Conservation (phyloP, 1,140 invertebrate genomes). For the Formica exsecta region DNA sequence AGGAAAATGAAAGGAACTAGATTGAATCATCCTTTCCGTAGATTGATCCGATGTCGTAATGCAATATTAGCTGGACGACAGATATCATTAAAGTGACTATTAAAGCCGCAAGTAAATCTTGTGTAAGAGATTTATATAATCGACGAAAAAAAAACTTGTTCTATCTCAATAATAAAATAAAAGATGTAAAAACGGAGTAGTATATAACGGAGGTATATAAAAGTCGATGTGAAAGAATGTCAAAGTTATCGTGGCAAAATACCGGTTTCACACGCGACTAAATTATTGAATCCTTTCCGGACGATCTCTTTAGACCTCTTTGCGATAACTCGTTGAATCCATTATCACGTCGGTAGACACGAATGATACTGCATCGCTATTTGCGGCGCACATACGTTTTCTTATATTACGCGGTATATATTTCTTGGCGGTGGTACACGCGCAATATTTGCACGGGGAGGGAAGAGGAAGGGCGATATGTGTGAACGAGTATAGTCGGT, state of each 20-base stretch:
- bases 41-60: slow-evolving; percentile 34
- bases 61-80: neutral
- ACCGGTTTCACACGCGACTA: neutral
- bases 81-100: slow-evolving; percentile 28
- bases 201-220: neutral
- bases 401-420: slow-evolving; percentile 55
- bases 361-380: slow-evolving; percentile 1
- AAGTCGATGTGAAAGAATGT: neutral
- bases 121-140: slow-evolving; percentile 3
- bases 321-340: slow-evolving; percentile 50
- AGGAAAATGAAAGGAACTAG: slow-evolving; percentile 52
- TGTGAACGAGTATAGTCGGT: slow-evolving; percentile 34
- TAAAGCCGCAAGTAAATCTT: slow-evolving; percentile 29
- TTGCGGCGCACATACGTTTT: slow-evolving; percentile 35
- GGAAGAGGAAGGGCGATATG: slow-evolving; percentile 7
- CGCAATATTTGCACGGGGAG: slow-evolving; percentile 49
- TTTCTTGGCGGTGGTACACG: slow-evolving; percentile 45
- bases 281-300: neutral
- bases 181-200: neutral
- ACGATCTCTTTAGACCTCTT: slow-evolving; percentile 2
- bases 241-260: slow-evolving; percentile 12
- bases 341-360: slow-evolving; percentile 46
- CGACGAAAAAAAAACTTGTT: slow-evolving; percentile 20
- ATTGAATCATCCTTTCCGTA: slow-evolving; percentile 48
- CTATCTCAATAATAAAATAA: slow-evolving; percentile 11